Conservation (phyloP, 2,113 vertebrate genomes). For the Zosterops japonicus region DNA sequence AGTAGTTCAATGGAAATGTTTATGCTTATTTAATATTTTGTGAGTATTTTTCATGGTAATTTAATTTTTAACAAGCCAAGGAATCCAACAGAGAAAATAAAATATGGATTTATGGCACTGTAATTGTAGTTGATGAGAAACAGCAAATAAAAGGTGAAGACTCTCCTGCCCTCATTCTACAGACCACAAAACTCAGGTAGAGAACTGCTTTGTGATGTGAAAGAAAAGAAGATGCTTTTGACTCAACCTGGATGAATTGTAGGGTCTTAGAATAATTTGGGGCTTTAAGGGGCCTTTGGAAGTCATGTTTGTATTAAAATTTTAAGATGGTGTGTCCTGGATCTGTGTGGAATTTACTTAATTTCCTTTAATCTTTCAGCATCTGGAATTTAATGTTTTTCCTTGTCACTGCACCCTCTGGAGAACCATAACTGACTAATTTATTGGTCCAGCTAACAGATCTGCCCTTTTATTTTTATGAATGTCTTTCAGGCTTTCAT, state of each 20-base stretch:
- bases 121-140: not conserved
- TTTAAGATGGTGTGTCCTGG: not conserved
- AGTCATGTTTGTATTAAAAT: not conserved
- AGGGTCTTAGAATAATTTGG: not conserved
- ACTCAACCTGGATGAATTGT: not conserved
- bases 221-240: not conserved
- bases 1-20: not conserved
- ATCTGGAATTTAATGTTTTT: not conserved
- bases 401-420: not conserved
- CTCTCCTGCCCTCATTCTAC: not conserved
- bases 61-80: not conserved
- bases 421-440: not conserved
- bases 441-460: not conserved
- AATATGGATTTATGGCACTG: not conserved
- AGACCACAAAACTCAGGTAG: not conserved
- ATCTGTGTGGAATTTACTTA: not conserved
- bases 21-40: not conserved
- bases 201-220: not conserved
- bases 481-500: not conserved
- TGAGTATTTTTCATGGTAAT: not conserved
- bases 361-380: not conserved
- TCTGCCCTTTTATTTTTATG: not conserved
- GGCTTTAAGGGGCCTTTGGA: not conserved
- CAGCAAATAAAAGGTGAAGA: not conserved
- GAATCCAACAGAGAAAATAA: not conserved